A percentile compares a stretch with the other conserved stretches of the same genome.
Evolutionary conservation across 2,888 invertebrate genomes (phyloP).

Genomic region (Sinhomidia bicolor): DNA sequence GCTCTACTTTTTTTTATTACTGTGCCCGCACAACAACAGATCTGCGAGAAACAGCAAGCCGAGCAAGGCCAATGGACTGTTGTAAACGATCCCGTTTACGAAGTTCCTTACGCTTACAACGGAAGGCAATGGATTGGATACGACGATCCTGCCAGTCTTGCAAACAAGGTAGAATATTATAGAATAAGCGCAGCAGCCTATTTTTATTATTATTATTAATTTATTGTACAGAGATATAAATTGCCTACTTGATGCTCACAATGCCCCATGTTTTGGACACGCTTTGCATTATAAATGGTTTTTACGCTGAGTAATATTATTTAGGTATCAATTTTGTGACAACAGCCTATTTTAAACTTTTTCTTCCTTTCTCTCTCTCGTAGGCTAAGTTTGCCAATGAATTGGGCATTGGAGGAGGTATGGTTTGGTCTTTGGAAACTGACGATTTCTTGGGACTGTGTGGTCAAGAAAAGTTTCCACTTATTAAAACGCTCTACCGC

Average conservation of each 20-base stretch:
- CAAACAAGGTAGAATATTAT: slow-evolving; percentile 82
- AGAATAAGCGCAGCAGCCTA: neutral
- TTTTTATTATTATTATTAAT: no score
- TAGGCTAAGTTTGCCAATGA: slow-evolving; percentile 73
- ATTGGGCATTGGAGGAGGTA: slow-evolving; percentile 50
- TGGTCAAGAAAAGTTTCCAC: slow-evolving; percentile 62
- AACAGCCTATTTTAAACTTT: no score
- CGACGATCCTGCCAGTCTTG: slow-evolving; percentile 85
- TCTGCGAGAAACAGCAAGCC: slow-evolving; percentile 81
- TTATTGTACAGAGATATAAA: no score
- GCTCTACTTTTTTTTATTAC: no score
- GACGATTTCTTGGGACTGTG: slow-evolving; percentile 79
- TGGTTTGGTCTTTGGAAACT: slow-evolving; percentile 76
- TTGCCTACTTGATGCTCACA: no score
- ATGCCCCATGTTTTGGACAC: no score
- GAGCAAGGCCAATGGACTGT: slow-evolving; percentile 83
- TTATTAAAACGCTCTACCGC: slow-evolving; percentile 70
- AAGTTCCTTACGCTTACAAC: slow-evolving; percentile 86
- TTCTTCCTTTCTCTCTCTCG: neutral
- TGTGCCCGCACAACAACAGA: no score
- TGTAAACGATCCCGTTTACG: slow-evolving; percentile 84
- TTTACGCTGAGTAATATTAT: no score
- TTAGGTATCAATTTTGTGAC: no score
- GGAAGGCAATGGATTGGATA: slow-evolving; percentile 88
- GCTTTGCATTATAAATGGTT: no score